Evolutionary conservation across 2,888 invertebrate genomes (phyloP), one percentile per base, ranked within the genome.

Genomic region (Amphipoea lucens): DNA sequence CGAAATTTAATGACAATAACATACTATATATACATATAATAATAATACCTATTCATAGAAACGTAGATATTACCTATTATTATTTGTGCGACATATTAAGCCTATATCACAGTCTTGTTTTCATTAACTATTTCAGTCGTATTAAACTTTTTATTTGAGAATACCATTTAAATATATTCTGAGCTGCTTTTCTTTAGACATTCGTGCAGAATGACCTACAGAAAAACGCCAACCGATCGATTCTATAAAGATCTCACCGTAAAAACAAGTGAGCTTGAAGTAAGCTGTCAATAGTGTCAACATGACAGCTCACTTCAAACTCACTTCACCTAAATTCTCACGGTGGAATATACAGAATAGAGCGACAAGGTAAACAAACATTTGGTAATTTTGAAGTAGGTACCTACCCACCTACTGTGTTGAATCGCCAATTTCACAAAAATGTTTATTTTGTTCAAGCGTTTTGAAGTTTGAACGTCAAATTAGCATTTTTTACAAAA

Each of bases 361-460:
- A 23, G 14, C 4, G 42, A 67, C 29, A 40, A 17, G 2, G 29
- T 20, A 65, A 36, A 7, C 14, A 36, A 57, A 77, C n/a, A 29
- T 11, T 14, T 5, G n/a, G n/a, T 17, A n/a, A 14, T 60, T 70
- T 45, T 70, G 5, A 69, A 45, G 3, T 40, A 40, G 29, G 3
- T 67, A 29, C 4, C 23, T 4, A 42, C 17, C 17, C 17, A 42
- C 9, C 4, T n/a, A 29, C 45, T n/a, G 67, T n/a, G 14, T 17
- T 66, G 12, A 12, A 51, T 51, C 48, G 48, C 17, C 17, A n/a
- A 74, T 74, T 74, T 42, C 14, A n/a, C 9, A 40, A n/a, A 68
- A 51, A 51, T 23, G 20, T 81, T 63, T 54, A 54, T 71, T 81
- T 65, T 54, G 4, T 67, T 54, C n/a, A n/a, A 51, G 36, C 23